Percentiles rank a stretch among this genome's conserved stretches.
Evolutionary conservation across 2,888 invertebrate species (phyloP).

Genomic region (Cephonodes hylas): DNA sequence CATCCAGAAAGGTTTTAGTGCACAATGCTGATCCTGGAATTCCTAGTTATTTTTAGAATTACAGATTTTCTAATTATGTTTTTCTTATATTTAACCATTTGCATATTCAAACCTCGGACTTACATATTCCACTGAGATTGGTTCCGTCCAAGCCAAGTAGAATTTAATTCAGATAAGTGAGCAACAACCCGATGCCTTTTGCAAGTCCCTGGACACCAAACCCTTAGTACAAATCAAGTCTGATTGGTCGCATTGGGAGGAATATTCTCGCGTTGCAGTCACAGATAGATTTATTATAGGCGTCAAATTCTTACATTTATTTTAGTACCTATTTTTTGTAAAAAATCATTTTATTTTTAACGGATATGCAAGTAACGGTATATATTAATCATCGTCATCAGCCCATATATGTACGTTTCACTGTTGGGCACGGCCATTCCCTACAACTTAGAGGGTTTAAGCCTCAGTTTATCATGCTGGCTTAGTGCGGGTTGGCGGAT

Average conservation of each 20-base stretch:
- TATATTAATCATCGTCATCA: too few relatives aligned
- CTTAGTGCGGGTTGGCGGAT: too few relatives aligned
- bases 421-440: too few relatives aligned
- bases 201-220: constrained; percentile 15
- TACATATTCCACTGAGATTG: background rate
- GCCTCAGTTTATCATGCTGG: too few relatives aligned
- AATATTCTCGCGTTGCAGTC: constrained; percentile 32
- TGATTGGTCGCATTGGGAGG: constrained; percentile 60
- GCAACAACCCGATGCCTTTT: constrained; percentile 10
- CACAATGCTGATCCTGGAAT: too few relatives aligned
- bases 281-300: constrained; percentile 1
- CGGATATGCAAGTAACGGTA: too few relatives aligned
- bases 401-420: too few relatives aligned
- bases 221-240: constrained; percentile 34
- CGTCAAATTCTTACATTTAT: background rate
- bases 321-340: background rate
- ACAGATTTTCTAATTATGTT: too few relatives aligned
- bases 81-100: background rate
- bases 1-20: too few relatives aligned
- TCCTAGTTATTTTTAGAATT: too few relatives aligned
- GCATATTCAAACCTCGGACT: background rate
- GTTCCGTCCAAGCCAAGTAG: background rate
- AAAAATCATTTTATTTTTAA: background rate
- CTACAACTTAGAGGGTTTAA: too few relatives aligned
- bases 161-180: background rate